Conservation (phyloP, 2,888 invertebrate species). For the Sipunculus nudus region DNA sequence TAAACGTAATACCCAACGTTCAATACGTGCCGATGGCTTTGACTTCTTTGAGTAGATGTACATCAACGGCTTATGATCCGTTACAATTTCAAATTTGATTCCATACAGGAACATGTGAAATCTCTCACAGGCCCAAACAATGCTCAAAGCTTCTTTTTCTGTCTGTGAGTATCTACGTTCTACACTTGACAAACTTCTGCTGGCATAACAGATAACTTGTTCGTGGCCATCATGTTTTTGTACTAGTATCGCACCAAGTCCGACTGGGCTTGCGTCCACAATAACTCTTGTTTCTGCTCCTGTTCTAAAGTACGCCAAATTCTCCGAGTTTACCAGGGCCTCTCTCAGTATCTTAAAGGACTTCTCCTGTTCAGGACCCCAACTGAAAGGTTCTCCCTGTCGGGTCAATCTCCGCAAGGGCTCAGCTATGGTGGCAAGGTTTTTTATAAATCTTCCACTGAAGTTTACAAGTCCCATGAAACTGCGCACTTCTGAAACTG, state of each 20-base stretch:
- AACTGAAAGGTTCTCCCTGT: background rate
- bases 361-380: background rate
- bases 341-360: slow-evolving; percentile 10
- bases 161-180: slow-evolving; percentile 36
- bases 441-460: slow-evolving; percentile 1
- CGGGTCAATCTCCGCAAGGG: slow-evolving; percentile 5
- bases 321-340: background rate
- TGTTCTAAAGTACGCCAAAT: background rate
- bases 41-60: slow-evolving; percentile 29
- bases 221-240: slow-evolving; percentile 27
- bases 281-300: slow-evolving; percentile 9
- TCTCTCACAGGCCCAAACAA: slow-evolving; percentile 32
- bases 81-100: slow-evolving; percentile 27
- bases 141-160: slow-evolving; percentile 33
- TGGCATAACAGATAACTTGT: slow-evolving; percentile 31
- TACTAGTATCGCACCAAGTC: slow-evolving; percentile 26
- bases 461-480: slow-evolving; percentile 42
- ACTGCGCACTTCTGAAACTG: slow-evolving; percentile 39
- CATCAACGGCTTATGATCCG: slow-evolving; percentile 27
- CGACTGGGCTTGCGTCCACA: slow-evolving; percentile 31
- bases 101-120: slow-evolving; percentile 27
- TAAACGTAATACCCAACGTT: slow-evolving; percentile 42
- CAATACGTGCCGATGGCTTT: slow-evolving; percentile 40
- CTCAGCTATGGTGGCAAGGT: background rate
- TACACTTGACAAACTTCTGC: slow-evolving; percentile 20